Conservation (phyloP, 2,888 invertebrate species). For the Eueremaeus valkanovi region DNA sequence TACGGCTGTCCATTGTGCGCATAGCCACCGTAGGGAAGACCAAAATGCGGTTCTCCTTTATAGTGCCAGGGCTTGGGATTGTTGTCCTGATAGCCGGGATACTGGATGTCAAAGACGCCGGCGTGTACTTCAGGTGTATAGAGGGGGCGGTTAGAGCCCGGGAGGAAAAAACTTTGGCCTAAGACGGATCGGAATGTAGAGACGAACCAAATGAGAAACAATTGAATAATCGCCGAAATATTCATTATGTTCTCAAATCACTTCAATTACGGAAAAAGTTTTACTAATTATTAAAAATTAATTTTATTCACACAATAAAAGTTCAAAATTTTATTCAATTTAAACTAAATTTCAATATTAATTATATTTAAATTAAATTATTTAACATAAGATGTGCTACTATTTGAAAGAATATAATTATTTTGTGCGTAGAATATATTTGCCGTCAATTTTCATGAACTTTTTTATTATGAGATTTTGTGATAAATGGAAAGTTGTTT, state of each 20-base stretch:
- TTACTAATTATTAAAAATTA: too few relatives aligned
- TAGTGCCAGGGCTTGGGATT: constrained; percentile 26
- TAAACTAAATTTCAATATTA: too few relatives aligned
- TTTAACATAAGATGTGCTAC: too few relatives aligned
- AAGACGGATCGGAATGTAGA: neutral
- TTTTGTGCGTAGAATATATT: too few relatives aligned
- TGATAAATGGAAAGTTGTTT: too few relatives aligned
- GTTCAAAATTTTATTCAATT: too few relatives aligned
- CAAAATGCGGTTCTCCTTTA: neutral
- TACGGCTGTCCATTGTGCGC: constrained; percentile 18
- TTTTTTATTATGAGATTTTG: too few relatives aligned
- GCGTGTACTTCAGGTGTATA: neutral
- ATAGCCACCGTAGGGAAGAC: constrained; percentile 8
- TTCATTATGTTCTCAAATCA: neutral
- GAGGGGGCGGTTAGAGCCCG: neutral
- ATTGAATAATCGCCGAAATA: neutral
- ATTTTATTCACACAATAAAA: too few relatives aligned
- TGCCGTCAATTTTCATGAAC: too few relatives aligned
- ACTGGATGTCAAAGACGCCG: neutral
- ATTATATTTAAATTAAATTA: too few relatives aligned
- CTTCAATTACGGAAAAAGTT: too few relatives aligned
- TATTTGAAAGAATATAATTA: too few relatives aligned
- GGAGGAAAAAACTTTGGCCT: neutral
- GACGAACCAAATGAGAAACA: neutral
- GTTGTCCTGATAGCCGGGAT: constrained; percentile 7